Evolutionary conservation across 2,113 vertebrate genomes (phyloP).

Genomic region (Rhea pennata): DNA sequence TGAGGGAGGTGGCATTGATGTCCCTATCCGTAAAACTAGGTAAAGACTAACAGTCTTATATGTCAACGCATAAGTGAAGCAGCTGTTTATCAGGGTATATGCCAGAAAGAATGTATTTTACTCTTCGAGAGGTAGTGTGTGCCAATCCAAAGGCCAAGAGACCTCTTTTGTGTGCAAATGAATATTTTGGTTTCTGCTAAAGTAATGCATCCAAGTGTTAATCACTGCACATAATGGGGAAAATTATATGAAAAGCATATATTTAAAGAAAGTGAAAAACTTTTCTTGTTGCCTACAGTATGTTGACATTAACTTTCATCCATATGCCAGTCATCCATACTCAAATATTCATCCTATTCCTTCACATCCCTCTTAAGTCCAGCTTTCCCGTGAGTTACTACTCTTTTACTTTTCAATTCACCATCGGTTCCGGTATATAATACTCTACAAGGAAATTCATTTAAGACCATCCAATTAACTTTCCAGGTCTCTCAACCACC

Average conservation of each 20-base stretch:
- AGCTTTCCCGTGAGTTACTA: not conserved
- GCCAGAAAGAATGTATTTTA: not conserved
- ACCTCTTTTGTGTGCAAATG: not conserved
- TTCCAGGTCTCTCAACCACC: not conserved
- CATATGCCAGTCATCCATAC: not conserved
- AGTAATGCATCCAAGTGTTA: not conserved
- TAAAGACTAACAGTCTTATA: not conserved
- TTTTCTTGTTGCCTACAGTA: not conserved
- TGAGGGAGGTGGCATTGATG: not conserved
- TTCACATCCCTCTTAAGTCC: not conserved
- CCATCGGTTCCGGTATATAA: not conserved
- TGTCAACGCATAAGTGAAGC: not conserved
- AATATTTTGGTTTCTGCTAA: not conserved
- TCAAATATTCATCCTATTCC: not conserved
- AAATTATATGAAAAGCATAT: not conserved
- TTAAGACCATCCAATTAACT: not conserved
- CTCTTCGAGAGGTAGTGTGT: not conserved
- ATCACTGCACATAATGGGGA: not conserved
- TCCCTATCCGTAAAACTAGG: not conserved
- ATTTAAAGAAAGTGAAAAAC: not conserved
- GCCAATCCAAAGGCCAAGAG: not conserved
- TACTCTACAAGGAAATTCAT: accelerated
- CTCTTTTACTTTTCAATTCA: not conserved
- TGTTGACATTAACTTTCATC: not conserved
- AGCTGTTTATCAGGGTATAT: not conserved